These are phyloP conservation scores for Promerops cafer DNA, from an alignment of 2,113 vertebrate species.

Conservation along the genomic window DNA sequence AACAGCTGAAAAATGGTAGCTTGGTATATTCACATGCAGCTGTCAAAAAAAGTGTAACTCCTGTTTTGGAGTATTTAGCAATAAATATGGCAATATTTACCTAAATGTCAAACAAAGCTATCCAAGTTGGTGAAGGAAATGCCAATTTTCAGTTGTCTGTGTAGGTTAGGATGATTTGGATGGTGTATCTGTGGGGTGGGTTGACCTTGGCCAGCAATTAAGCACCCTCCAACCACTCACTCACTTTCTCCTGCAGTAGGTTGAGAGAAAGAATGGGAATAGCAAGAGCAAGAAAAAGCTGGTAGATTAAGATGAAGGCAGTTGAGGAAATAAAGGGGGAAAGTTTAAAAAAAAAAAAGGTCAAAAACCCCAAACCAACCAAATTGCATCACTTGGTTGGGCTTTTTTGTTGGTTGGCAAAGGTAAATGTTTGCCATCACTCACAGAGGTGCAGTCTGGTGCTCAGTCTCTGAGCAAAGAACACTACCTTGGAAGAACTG, in stretches of 20 bases:
- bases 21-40: not conserved
- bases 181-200: not conserved
- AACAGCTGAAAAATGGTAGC: not conserved
- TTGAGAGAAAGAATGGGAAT: not conserved
- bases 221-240: rapidly evolving
- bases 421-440: not conserved
- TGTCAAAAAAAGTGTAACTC: not conserved
- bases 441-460: not conserved
- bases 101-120: not conserved
- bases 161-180: not conserved
- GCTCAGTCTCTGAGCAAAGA: not conserved
- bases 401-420: no score
- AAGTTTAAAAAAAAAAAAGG: not conserved
- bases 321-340: not conserved
- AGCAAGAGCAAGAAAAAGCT: not conserved
- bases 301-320: not conserved
- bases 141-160: not conserved
- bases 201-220: not conserved
- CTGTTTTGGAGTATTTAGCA: not conserved
- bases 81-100: not conserved
- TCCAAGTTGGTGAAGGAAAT: not conserved
- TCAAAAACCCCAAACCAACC: not conserved
- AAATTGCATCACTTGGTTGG: no score
- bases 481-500: not conserved
- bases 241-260: not conserved